Conservation (phyloP, 2,888 invertebrate species). For the Chloromyia formosa region DNA sequence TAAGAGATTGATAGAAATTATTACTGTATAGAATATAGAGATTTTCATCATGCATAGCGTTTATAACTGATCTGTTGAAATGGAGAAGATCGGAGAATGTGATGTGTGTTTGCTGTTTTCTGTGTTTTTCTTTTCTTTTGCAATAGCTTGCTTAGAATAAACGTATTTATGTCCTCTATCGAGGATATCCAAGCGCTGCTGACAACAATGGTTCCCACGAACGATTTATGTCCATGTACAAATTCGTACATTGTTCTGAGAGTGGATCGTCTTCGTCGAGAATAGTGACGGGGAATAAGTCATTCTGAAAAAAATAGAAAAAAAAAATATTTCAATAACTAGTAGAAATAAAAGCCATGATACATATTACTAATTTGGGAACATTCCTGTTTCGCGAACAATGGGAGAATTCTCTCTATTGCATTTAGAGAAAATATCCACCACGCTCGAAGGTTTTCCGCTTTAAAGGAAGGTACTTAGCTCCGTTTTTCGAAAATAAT, state of each 20-base stretch:
- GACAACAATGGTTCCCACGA: constrained; percentile 63
- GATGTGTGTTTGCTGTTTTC: constrained; percentile 14
- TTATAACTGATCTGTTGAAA: not conserved
- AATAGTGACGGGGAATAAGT: constrained; percentile 62
- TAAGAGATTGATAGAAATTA: not conserved
- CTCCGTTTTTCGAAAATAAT: no score
- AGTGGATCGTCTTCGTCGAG: constrained; percentile 61
- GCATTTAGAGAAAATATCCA: no score
- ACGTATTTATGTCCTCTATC: constrained; percentile 47
- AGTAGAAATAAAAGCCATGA: no score
- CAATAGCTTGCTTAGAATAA: not conserved
- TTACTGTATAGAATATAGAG: not conserved
- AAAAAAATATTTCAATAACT: not conserved
- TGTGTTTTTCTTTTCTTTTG: constrained; percentile 1
- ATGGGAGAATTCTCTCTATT: no score
- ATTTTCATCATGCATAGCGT: constrained; percentile 21
- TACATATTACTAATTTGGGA: no score
- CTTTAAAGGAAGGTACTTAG: no score
- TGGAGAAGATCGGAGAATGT: not conserved
- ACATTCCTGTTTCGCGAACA: no score
- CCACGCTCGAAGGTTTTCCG: no score
- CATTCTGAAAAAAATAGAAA: constrained; percentile 56
- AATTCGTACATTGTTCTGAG: constrained; percentile 61
- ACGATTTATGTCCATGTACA: constrained; percentile 63
- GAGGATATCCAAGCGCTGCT: constrained; percentile 62